Conservation (phyloP, 2,113 vertebrate genomes). For the Cisticola juncidis region DNA sequence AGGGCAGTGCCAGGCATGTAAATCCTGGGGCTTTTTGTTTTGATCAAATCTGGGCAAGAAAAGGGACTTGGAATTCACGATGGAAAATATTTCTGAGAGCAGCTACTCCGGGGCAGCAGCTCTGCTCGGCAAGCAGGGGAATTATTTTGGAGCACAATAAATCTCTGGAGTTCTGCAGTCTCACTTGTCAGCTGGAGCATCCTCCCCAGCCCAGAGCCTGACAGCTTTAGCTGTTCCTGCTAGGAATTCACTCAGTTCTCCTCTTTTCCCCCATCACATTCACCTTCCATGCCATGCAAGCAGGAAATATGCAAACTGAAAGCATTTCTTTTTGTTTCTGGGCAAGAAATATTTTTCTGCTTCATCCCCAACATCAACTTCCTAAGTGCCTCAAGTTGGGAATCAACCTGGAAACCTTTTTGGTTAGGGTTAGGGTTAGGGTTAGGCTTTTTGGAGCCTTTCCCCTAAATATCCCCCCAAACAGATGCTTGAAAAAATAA, state of each 20-base stretch:
- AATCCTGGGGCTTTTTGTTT: background rate
- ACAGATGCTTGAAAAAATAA: background rate
- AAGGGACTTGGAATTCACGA: background rate
- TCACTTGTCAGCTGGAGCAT: conserved; percentile 39
- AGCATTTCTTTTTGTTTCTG: background rate
- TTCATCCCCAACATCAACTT: background rate
- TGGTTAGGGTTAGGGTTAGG: too few relatives aligned
- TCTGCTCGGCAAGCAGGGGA: conserved; percentile 3
- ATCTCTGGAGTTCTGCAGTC: conserved; percentile 1
- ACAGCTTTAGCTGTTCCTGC: background rate
- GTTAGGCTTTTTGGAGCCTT: conserved; percentile 21
- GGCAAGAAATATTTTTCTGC: background rate
- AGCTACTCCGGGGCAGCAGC: background rate
- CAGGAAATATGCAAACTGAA: background rate
- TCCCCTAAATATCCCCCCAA: background rate
- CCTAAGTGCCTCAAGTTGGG: background rate
- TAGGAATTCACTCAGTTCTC: background rate
- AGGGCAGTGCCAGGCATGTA: background rate
- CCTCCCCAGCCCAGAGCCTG: background rate
- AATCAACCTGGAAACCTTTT: background rate
- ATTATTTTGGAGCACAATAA: conserved; percentile 18
- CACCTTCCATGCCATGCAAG: background rate
- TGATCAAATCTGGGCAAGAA: conserved; percentile 57
- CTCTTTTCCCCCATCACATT: background rate
- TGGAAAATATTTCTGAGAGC: conserved; percentile 46